Evolutionary conservation across 2,888 invertebrate species (phyloP), one percentile per base, ranked within the genome.

Genomic region (Brenthis hecate): DNA sequence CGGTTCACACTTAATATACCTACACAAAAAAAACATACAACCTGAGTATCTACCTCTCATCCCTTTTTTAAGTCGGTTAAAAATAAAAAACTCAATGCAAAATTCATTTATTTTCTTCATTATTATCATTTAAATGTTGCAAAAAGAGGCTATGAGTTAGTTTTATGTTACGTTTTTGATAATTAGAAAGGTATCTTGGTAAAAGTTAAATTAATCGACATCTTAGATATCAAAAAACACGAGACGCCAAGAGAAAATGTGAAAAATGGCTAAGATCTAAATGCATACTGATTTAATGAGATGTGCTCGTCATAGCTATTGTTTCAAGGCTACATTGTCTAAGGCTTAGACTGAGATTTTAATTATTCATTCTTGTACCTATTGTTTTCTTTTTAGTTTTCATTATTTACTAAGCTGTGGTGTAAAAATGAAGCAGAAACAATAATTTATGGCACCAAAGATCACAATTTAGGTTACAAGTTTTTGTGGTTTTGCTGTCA

Each of bases 251-350:
- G 16, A 58, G 19, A 48, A 48, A 28, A 60, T 36, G 28, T 23
- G 32, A 48, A 57, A 48, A 61, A 23, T 32, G 57, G 61, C 56
- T 36, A 55, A 68, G 14, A 58, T 47, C 51, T 54, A 23, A n/a
- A 43, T 11, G 51, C 16, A 56, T 50, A 54, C 36, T 56, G 53
- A 36, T 66, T 36, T 57, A 69, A 69, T 58, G 66, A 69, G 57
- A 63, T 66, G 36, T 56, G 60, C 56, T 56, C 56, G 51, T 47
- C 62, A 54, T 36, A 54, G 48, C 65, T 14, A 57, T 66, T 66
- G 65, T 66, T 32, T 23, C 53, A 19, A n/a, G 14, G 43, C 50
- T n/a, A 16, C 50, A 28, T 32, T 60, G 55, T 58, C 28, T 47
- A 16, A 16, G 43, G 43, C 54, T 60, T 55, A 50, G 60, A 60